phyloP scores from a whole-genome alignment of 2,888 invertebrate genomes.

The Tiliacea aurago region DNA sequence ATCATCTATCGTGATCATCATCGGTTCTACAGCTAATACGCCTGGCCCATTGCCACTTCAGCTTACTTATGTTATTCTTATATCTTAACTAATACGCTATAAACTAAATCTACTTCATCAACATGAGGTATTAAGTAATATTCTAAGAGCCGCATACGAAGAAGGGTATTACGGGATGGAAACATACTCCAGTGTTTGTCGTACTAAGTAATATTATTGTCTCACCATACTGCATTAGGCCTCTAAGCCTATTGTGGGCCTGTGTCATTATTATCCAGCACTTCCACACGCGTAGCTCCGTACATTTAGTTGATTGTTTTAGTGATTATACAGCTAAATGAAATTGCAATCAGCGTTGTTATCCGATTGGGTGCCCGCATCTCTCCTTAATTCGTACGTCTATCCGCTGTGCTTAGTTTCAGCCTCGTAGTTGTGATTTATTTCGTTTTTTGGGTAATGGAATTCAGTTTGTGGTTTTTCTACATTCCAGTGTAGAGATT shows the following conservation, averaged over 20 bases:
- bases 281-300: slow-evolving; percentile 44
- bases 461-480: slow-evolving; percentile 17
- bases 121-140: slow-evolving; percentile 27
- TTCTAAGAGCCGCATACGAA: slow-evolving; percentile 35
- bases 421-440: slow-evolving; percentile 24
- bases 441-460: slow-evolving; percentile 30
- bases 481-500: not conserved
- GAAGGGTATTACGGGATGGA: slow-evolving; percentile 27
- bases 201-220: slow-evolving; percentile 60
- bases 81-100: not conserved
- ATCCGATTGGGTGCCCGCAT: slow-evolving; percentile 62
- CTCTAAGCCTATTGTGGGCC: slow-evolving; percentile 59
- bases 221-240: slow-evolving; percentile 54
- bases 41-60: not conserved
- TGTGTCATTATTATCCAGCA: slow-evolving; percentile 50
- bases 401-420: slow-evolving; percentile 40
- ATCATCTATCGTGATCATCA: too few relatives aligned
- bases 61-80: not conserved
- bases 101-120: slow-evolving; percentile 18
- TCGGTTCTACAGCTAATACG: not conserved
- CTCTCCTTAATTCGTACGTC: slow-evolving; percentile 58
- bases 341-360: slow-evolving; percentile 71
- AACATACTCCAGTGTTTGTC: slow-evolving; percentile 50
- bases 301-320: slow-evolving; percentile 70
- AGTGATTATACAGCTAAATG: slow-evolving; percentile 70